phyloP scores from a whole-genome alignment of 2,888 invertebrate genomes.

The Chromoteleia sp. region DNA sequence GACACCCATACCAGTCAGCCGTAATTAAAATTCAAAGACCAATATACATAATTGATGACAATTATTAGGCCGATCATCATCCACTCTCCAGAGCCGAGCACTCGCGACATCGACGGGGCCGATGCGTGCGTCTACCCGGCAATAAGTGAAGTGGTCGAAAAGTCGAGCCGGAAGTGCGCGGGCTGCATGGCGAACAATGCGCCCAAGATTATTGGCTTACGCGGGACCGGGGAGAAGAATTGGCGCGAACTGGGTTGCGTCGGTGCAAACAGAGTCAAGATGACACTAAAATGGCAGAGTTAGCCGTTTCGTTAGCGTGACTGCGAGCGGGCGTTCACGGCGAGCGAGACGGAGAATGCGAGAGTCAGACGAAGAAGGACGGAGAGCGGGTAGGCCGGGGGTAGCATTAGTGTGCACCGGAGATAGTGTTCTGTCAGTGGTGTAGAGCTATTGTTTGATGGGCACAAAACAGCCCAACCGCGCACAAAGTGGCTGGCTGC shows the following conservation, averaged over 20 bases:
- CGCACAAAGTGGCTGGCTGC: slow-evolving; percentile 83
- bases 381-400: slow-evolving; percentile 5
- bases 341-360: background rate
- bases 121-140: background rate
- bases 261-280: slow-evolving; percentile 61
- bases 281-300: slow-evolving; percentile 67
- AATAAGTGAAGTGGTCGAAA: slow-evolving; percentile 12
- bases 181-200: slow-evolving; percentile 22
- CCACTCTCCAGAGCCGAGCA: background rate
- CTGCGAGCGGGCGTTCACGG: slow-evolving; percentile 24
- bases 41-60: slow-evolving; percentile 1
- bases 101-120: background rate
- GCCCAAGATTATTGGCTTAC: slow-evolving; percentile 61
- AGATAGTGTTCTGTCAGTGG: slow-evolving; percentile 75
- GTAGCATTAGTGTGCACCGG: slow-evolving; percentile 62
- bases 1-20: background rate
- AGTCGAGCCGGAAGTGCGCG: slow-evolving; percentile 29
- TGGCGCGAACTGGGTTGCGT: slow-evolving; percentile 47
- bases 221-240: slow-evolving; percentile 36
- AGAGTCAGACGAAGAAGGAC: background rate
- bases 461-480: slow-evolving; percentile 83
- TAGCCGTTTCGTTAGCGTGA: slow-evolving; percentile 59
- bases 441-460: slow-evolving; percentile 82
- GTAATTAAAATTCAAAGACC: slow-evolving; percentile 5
- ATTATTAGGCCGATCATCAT: background rate